Evolutionary conservation across 2,797 vertebrate species (phyloP), one percentile per base, ranked within the genome.

Genomic region (Hapalemur alaotrensis): DNA sequence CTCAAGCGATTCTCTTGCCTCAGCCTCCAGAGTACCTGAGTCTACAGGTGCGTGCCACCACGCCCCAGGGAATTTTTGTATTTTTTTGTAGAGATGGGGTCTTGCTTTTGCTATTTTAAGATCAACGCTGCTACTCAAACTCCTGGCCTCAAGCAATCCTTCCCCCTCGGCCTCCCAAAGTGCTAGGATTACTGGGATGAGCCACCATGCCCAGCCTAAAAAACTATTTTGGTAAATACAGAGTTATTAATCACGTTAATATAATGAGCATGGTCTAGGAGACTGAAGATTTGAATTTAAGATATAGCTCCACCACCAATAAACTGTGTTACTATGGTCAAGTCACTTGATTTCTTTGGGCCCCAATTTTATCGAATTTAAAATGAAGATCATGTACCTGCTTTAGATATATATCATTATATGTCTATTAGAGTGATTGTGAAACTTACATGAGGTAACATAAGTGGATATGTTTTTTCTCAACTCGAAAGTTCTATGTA

Each of bases 321-420:
- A 54, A 85, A 15, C 52, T 78, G 32, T 76, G 32, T 76, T 82
- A 50, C 67, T 14, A n/a, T 22, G 35, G 73, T 57, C 23, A 43
- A 80, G 48, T 79, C n/a, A 69, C 8, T 67, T 35, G 54, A 69
- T 28, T 72, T 84, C 17, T 76, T 75, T 92, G 59, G 65, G 50
- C 59, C 32, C 7, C 35, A 63, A 20, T 91, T 92, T 96, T 79
- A 95, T 75, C 22, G 17, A 89, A 76, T 18, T 75, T 88, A 91
- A 73, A 76, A 76, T 54, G 38, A 69, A 82, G 67, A 70, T 76
- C 73, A 41, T 70, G 43, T 75, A 61, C 14, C 25, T 84, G n/a
- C 70, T 65, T 32, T 41, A 43, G 43, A 59, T 76, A 17, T 30
- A 1, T 65, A 59, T 41, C 32, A 57, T 54, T 80, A 43, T 43